Evolutionary conservation across 1,140 invertebrate genomes (phyloP).

Genomic region (Mizuhopecten yessoensis): DNA sequence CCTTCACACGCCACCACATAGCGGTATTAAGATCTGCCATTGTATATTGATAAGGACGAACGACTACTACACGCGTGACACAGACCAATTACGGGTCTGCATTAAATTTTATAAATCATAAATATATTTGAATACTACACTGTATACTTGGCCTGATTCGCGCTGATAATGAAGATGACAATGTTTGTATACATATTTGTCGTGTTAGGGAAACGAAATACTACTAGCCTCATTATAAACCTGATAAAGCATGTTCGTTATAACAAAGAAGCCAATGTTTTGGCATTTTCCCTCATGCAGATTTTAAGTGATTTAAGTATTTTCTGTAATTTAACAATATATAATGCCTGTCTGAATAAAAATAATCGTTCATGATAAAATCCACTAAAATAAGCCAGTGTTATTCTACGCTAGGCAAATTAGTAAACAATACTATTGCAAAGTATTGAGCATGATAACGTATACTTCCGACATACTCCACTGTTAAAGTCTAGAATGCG

Average conservation of each 20-base stretch:
- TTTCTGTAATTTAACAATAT: background rate
- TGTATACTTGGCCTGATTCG: background rate
- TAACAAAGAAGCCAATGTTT: background rate
- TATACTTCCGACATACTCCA: background rate
- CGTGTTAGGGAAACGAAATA: too few species aligned
- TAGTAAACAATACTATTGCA: background rate
- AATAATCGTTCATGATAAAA: background rate
- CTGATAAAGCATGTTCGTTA: background rate
- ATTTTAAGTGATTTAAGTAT: background rate
- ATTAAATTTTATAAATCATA: constrained; percentile 6
- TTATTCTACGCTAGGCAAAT: background rate
- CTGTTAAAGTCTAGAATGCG: background rate
- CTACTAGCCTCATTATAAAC: background rate
- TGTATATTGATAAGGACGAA: background rate
- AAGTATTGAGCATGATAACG: background rate
- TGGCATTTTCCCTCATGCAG: background rate
- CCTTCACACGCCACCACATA: background rate
- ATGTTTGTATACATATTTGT: background rate
- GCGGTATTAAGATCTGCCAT: background rate
- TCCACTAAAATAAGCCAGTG: background rate
- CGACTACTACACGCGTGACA: background rate
- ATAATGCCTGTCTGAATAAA: background rate
- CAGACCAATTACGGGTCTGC: background rate
- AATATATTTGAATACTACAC: background rate
- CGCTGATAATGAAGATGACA: background rate